A percentile compares a stretch with the other conserved stretches of the same genome.
Conservation (phyloP, 2,888 invertebrate species). For the Drosophila buzzatii region DNA sequence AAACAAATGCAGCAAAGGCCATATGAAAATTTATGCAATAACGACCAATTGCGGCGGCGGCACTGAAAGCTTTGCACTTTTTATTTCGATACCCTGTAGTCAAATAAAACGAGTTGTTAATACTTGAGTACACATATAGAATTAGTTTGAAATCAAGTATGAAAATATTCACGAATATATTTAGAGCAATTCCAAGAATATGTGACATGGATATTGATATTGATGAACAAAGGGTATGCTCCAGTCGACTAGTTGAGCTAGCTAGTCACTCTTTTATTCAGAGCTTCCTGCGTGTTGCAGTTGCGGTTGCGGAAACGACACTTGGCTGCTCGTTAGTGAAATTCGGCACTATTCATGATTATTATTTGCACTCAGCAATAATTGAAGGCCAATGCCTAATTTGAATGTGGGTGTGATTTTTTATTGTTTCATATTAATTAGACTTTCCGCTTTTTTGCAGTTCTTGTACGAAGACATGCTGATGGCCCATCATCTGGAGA, state of each 20-base stretch:
- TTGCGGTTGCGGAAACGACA: conserved; percentile 36
- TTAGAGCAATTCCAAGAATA: no score
- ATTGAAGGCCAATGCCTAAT: conserved; percentile 73
- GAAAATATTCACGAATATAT: not conserved
- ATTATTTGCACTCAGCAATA: conserved; percentile 78
- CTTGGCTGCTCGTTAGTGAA: conserved; percentile 65
- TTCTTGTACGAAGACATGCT: conserved; percentile 85
- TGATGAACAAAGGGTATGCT: not conserved
- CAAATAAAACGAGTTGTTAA: no score
- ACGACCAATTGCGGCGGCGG: conserved; percentile 47
- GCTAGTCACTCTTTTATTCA: conserved; percentile 6
- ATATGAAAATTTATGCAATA: conserved; percentile 71
- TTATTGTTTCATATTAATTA: conserved; percentile 13
- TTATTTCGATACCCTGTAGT: conserved; percentile 24
- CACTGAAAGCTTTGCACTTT: conserved; percentile 58
- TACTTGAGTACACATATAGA: no score
- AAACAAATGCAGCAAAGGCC: conserved; percentile 46
- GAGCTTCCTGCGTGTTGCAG: conserved; percentile 29
- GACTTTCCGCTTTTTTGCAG: conserved; percentile 53
- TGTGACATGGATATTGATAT: no score
- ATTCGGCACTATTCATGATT: conserved; percentile 77
- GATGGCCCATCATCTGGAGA: conserved; percentile 87
- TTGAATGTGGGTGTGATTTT: conserved; percentile 55
- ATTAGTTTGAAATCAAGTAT: no score
- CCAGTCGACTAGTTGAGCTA: not conserved